Base-by-base conservation (phyloP, 2,797 vertebrate genomes). In the Rhadinocentrus ornatus region DNA sequence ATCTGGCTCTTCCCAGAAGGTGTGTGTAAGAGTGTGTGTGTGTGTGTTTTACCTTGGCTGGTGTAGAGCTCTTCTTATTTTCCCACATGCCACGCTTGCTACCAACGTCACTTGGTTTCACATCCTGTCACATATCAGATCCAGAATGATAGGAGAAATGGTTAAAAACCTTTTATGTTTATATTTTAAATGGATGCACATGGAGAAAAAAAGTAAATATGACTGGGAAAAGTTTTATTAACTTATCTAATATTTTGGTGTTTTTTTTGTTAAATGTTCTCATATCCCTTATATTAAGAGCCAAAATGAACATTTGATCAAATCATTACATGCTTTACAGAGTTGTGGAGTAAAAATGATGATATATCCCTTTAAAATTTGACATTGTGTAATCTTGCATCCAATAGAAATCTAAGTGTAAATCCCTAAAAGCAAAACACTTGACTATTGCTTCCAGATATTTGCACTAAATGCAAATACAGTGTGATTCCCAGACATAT, bases 51-150 rank as follows among this genome's bases (percentile, higher is more conserved):
- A 95, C 94, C 92, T 94, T 94, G 58, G 86, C 78, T 55, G 96
- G 93, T 1, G 93, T 55, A 44, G 96, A 94, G 81, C 94, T 92
- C 85, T 97, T 95, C 87, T 97, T 99, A 77, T 91, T 87, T 93
- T 98, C 97, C 97, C 97, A 99, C 90, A 97, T 91, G 78, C 97
- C 96, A 24, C 96, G 95, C 71, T 98, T 97, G 91, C 93, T 94
- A 0, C 96, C 95, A 8, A 96, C 93, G 0, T 98, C 96, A 86
- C 93, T 95, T 57, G 96, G 93, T 93, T 94, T 97, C 83, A 95
- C 94, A 64, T 99, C 97, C 97, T 99, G 84, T 44, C 0, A 79
- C 66, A 66, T 41, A 76, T 13, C 67, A 85, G 39, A 63, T 0
- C 24, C 3, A 55, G 9, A 3, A 58, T 6, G 11, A 20, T 8